Percentiles rank a stretch among this genome's conserved stretches.
phyloP scores from a whole-genome alignment of 1,140 invertebrate species.

The Rhynchophorus ferrugineus region DNA sequence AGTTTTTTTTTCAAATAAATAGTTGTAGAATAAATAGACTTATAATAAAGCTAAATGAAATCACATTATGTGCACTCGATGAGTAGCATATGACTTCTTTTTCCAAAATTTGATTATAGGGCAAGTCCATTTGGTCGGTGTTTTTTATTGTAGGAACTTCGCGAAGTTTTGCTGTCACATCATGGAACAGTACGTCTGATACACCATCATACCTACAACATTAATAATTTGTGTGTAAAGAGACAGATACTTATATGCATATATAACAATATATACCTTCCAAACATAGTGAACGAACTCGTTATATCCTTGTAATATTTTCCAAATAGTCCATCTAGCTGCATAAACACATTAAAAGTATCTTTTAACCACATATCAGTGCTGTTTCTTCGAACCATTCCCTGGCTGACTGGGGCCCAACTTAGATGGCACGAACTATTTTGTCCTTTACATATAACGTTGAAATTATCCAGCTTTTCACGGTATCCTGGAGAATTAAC shows the following conservation, averaged over 20 bases:
- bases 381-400: constrained; percentile 50
- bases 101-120: constrained; percentile 12
- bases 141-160: constrained; percentile 29
- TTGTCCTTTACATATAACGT: constrained; percentile 46
- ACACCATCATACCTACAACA: constrained; percentile 47
- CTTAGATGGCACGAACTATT: constrained; percentile 57
- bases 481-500: background rate
- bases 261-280: constrained; percentile 28
- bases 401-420: constrained; percentile 58
- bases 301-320: constrained; percentile 49
- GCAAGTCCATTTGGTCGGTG: constrained; percentile 26
- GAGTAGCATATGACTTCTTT: constrained; percentile 9
- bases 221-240: background rate
- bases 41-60: background rate
- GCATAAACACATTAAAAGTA: constrained; percentile 55
- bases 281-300: constrained; percentile 58
- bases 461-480: constrained; percentile 19
- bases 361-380: constrained; percentile 51
- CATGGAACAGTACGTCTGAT: constrained; percentile 59
- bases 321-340: constrained; percentile 62
- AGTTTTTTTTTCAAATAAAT: background rate
- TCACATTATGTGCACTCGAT: background rate
- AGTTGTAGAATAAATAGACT: background rate
- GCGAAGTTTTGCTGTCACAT: constrained; percentile 48
- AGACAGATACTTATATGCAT: background rate